Base-by-base conservation (phyloP, 2,113 vertebrate species). In the Indri indri region DNA sequence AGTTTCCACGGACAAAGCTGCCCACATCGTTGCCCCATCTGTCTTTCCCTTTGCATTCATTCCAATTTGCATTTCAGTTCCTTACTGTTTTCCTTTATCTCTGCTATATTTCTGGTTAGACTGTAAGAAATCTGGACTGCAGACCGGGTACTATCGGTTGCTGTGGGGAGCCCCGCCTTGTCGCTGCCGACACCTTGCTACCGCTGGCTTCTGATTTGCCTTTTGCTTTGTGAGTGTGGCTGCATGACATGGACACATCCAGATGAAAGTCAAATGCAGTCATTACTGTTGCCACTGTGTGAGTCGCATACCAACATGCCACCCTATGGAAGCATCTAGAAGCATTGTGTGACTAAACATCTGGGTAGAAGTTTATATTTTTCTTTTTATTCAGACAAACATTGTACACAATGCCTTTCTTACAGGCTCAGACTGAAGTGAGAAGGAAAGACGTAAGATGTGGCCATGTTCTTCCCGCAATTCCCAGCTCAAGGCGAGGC, bases 1-100 rank as follows among this genome's bases (percentile, higher is more conserved):
- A 9, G 79, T 6, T 52, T 27, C 79, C 57, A 12, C 0, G 25
- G 74, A 45, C 27, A 0, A 5, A 13, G 18, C 1, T 34, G 61
- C 59, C 70, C 32, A 5, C 6, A 2, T 80, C 14, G 10, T 3
- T 54, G 82, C n/a, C 32, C 27, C 77, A 82, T 96, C 59, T 92
- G 83, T 54, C 57, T 86, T 68, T 91, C n/a, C 23, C 34, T 17
- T 86, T 47, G 77, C 45, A 23, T 57, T 85, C 37, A 77, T 27
- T 82, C 93, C 52, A 77, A 91, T 79, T 70, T 93, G 61, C 84
- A 83, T 63, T 77, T 88, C 11, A n/a, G 8, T 45, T 71, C 59
- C 79, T 52, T 27, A 37, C 5, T 14, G 37, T 40, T 37, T 22
- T 61, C n/a, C 68, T 88, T 85, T 76, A 17, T 81, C 22, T 91